A percentile compares a stretch with the other conserved stretches of the same genome.
phyloP scores from a whole-genome alignment of 2,888 invertebrate genomes.

The Apotomis capreana region DNA sequence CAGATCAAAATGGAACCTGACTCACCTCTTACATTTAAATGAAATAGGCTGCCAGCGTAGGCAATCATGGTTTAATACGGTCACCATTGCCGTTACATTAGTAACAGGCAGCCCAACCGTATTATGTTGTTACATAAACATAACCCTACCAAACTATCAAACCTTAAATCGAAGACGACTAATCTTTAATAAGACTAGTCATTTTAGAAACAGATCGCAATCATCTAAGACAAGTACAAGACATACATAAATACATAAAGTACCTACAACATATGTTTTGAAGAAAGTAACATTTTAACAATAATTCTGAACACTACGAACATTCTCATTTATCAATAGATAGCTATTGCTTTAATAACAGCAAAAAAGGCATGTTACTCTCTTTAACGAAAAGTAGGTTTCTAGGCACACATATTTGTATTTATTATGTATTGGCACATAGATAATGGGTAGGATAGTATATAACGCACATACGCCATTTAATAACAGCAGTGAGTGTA shows the following conservation, averaged over 20 bases:
- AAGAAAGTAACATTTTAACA: constrained; percentile 43
- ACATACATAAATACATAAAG: constrained; percentile 56
- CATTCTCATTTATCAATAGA: neutral
- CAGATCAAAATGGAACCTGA: constrained; percentile 71
- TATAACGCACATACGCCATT: constrained; percentile 32
- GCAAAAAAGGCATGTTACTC: constrained; percentile 14
- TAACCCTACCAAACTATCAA: constrained; percentile 30
- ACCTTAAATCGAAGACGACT: constrained; percentile 49
- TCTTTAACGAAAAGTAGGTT: constrained; percentile 16
- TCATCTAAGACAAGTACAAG: constrained; percentile 63
- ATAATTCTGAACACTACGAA: neutral
- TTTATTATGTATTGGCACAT: constrained; percentile 29
- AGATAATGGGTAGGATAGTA: constrained; percentile 18
- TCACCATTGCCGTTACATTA: neutral
- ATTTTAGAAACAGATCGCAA: constrained; percentile 83
- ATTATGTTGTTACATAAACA: neutral
- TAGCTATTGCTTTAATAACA: neutral
- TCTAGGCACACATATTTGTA: constrained; percentile 27
- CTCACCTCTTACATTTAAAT: constrained; percentile 52
- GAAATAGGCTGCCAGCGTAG: constrained; percentile 6
- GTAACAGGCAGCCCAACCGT: neutral
- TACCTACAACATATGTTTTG: constrained; percentile 44
- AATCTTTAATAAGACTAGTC: constrained; percentile 66
- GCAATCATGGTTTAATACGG: neutral
- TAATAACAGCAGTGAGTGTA: constrained; percentile 45